Evolutionary conservation across 2,797 vertebrate genomes (phyloP), one percentile per base, ranked within the genome.

Genomic region (Ara ararauna): DNA sequence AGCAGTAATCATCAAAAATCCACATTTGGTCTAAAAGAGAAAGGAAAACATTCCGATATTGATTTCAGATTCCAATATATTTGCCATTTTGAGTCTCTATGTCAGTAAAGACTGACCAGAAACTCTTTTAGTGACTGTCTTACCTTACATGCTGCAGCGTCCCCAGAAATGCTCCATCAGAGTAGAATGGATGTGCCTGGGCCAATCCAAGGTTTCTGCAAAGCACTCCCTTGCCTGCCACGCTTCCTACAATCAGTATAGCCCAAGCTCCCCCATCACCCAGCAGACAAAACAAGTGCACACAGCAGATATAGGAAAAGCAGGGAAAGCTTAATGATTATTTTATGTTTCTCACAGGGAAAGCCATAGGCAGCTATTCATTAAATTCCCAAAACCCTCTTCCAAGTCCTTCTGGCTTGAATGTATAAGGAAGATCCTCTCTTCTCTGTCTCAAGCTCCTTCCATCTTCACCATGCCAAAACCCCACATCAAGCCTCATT

Each of bases 1-100:
- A 21, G 40, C 6, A 30, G 78, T 95, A 87, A 96, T 93, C 64
- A 94, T 80, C 82, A 44, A 72, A 94, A 93, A 44, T 32, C 51
- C 85, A 61, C 48, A 95, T 60, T 92, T 94, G 60, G 36, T 81
- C 68, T 68, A 94, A 80, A 82, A 91, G 22, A 78, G 16, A 85
- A 61, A 80, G 61, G 27, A 83, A 92, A 92, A 24, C n/a, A 86
- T 83, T 93, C 88, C 22, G 7, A 48, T 68, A 85, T 14, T 11
- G 44, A 87, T 51, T 91, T 95, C 94, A 94, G 53, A 87, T 93
- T 91, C 67, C 89, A 93, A 81, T 56, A 44, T 42, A 83, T 60
- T 77, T 87, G 54, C 74, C 50, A 71, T 96, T 96, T 97, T 90
- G 27, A 79, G 24, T 61, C 68, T 14, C 32, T 64, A 4, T 45